Conservation (phyloP, 2,888 invertebrate genomes). For the Sinodicranocentrus sp. region DNA sequence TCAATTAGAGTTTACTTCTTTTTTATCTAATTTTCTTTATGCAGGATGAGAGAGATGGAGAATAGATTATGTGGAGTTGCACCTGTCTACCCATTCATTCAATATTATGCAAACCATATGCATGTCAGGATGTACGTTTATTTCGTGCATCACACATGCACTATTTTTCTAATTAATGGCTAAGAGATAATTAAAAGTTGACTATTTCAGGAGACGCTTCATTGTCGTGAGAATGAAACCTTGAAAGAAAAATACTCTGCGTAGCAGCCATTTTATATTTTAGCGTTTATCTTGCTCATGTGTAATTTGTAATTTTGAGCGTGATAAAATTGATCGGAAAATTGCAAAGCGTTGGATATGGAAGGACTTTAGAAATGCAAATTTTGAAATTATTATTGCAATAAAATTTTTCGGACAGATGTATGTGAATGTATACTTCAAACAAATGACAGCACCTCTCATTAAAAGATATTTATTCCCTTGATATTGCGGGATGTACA, state of each 20-base stretch:
- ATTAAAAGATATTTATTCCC: constrained; percentile 50
- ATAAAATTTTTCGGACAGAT: too few species aligned
- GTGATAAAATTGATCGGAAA: background rate
- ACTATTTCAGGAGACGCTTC: background rate
- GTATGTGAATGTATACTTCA: too few species aligned
- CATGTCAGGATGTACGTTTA: too few species aligned
- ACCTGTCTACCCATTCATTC: constrained; percentile 18
- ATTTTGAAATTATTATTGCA: too few species aligned
- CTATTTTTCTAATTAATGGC: too few species aligned
- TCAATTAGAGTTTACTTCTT: constrained; percentile 50
- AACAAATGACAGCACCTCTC: too few species aligned
- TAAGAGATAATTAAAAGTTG: background rate
- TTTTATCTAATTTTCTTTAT: constrained; percentile 32
- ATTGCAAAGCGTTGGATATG: background rate
- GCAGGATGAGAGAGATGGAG: background rate
- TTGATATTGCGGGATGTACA: constrained; percentile 18
- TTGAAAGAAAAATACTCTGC: too few species aligned
- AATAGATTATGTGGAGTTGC: background rate
- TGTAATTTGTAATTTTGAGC: constrained; percentile 11
- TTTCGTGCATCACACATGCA: too few species aligned
- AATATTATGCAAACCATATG: background rate
- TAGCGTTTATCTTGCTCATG: too few species aligned
- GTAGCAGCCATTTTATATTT: too few species aligned
- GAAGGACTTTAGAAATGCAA: background rate
- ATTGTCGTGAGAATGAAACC: too few species aligned